Percentiles rank a stretch among this genome's conserved stretches.
Conservation (phyloP, 53 echinoderm and acorn worm genomes). For the Echinarachnius parma region DNA sequence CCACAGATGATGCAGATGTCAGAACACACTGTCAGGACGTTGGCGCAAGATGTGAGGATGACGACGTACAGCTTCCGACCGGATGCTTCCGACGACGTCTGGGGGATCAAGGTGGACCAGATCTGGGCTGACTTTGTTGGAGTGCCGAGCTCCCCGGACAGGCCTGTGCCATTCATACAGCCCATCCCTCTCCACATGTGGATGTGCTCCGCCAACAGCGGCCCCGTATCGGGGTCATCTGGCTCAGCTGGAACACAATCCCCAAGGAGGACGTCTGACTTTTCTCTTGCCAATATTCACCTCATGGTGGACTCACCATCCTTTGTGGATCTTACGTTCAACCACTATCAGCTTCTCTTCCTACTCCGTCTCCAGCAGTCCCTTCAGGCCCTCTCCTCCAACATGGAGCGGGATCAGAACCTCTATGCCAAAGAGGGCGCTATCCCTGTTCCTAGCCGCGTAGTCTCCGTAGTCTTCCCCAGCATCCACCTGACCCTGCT, state of each 20-base stretch:
- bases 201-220: constrained; percentile 64
- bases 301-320: constrained; percentile 63
- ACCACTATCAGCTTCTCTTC: constrained; percentile 95
- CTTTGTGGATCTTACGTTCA: constrained; percentile 57
- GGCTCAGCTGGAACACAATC: not conserved
- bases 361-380: constrained; percentile 86
- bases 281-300: constrained; percentile 65
- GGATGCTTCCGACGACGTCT: constrained; percentile 71
- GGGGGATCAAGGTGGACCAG: constrained; percentile 89
- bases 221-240: not conserved
- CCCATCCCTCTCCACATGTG: constrained; percentile 74
- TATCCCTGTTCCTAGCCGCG: constrained; percentile 53
- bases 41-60: constrained; percentile 26
- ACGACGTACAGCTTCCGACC: constrained; percentile 80
- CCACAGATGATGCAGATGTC: constrained; percentile 2
- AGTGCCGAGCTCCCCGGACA: constrained; percentile 63
- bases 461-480: constrained; percentile 70
- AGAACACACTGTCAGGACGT: not conserved
- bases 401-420: constrained; percentile 73
- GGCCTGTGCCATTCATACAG: constrained; percentile 85
- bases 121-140: constrained; percentile 90
- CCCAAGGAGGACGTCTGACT: no score
- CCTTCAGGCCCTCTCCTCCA: constrained; percentile 55
- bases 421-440: constrained; percentile 58
- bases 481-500: constrained; percentile 58